Conservation (phyloP, 2,888 invertebrate genomes). For the Laothoe populi region DNA sequence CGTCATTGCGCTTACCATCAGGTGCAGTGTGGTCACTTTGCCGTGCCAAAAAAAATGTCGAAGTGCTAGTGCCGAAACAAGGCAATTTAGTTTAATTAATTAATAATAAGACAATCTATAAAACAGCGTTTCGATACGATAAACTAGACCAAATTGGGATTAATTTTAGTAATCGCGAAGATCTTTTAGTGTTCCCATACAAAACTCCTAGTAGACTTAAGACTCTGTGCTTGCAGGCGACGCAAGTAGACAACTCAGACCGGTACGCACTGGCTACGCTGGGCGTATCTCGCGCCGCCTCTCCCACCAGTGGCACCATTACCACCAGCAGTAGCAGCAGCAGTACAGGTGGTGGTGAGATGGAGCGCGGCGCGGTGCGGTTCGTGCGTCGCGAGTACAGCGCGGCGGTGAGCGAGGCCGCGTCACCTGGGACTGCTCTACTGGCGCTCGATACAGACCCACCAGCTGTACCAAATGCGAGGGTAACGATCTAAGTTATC, state of each 20-base stretch:
- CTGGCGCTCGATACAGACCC: slow-evolving; percentile 87
- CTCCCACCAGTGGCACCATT: slow-evolving; percentile 80
- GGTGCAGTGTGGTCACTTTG: too few relatives aligned
- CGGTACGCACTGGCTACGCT: slow-evolving; percentile 94
- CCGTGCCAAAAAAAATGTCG: too few relatives aligned
- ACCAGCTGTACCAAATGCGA: slow-evolving; percentile 31
- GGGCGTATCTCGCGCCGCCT: slow-evolving; percentile 88
- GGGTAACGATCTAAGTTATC: slow-evolving; percentile 28
- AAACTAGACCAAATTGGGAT: too few relatives aligned
- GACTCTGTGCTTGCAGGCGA: slow-evolving; percentile 80
- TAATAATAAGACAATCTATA: too few relatives aligned
- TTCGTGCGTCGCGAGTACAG: slow-evolving; percentile 90
- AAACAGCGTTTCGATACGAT: too few relatives aligned
- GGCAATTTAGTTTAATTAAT: too few relatives aligned
- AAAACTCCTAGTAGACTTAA: background rate
- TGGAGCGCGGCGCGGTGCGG: slow-evolving; percentile 72
- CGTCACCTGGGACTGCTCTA: slow-evolving; percentile 89
- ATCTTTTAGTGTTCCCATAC: too few relatives aligned
- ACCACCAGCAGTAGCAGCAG: slow-evolving; percentile 64
- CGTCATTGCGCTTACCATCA: too few relatives aligned
- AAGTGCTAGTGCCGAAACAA: too few relatives aligned
- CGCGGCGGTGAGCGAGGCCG: slow-evolving; percentile 90
- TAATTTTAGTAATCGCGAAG: too few relatives aligned
- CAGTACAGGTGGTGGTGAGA: background rate
- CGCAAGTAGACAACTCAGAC: slow-evolving; percentile 93